Evolutionary conservation across 2,888 invertebrate genomes (phyloP), one percentile per base, ranked within the genome.

Genomic region (Eutolmus rufibarbis): DNA sequence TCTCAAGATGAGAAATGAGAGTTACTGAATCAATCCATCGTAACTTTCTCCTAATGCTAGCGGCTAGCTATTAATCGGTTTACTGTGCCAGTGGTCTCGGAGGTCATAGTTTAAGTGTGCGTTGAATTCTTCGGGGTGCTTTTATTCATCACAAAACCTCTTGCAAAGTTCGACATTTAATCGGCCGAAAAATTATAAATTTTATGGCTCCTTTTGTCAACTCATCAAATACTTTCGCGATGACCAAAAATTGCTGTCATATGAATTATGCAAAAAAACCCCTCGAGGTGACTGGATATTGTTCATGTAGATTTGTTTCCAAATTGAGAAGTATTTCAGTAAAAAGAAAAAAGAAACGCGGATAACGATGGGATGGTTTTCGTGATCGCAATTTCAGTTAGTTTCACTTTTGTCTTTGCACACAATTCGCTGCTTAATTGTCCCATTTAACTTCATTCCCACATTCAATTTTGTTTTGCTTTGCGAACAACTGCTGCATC

Each of bases 371-470:
- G 37, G 43, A 78, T 43, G 78, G 78, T 19, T 78, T 78, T 78
- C 76, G 40, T 78, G 37, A 40, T 78, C 78, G 78, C 40, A 40
- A 43, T 40, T 66, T 66, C 40, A 40, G 78, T 40, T 78, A 43
- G 43, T 78, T 78, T 78, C 78, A 78, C 78, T 78, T 78, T 78
- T 78, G 43, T 78, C 43, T 78, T 78, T 19, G 40, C 78, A 78
- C 43, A 78, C 43, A 78, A 43, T 78, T 23, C 78, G 19, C 23
- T 43, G 43, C 1, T 78, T 78, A 78, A 34, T 78, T 43, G 78
- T 78, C 78, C 78, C 40, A 78, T 40, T 78, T 78, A 78, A 14
- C 19, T 43, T 23, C 37, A 78, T 78, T 78, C 78, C 43, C 78
- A 78, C 78, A 78, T 78, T 66, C 66, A 28, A 12, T 66, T 66